Base-by-base conservation (phyloP, 2,797 vertebrate species). In the Brachyrhaphis roseni region DNA sequence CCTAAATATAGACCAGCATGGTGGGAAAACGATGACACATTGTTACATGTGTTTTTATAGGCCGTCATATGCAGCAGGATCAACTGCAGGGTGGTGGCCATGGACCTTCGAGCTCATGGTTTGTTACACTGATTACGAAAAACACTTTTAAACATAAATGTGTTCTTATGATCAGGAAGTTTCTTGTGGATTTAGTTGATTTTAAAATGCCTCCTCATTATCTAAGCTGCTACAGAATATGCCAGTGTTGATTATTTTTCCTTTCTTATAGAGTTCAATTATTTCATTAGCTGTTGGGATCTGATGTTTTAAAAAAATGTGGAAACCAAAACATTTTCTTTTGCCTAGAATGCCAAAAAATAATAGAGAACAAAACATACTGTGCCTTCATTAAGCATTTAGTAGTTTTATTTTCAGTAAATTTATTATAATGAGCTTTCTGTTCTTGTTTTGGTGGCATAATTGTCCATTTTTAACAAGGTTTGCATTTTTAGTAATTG, bases 81-180 rank as follows among this genome's bases (percentile, higher is more conserved):
- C 92, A 96, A 96, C 79, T 99, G 98, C 86, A 96, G 98, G 89
- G 97, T 99, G 80, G 97, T 99, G 90, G 98, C 98, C 55, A 94
- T 99, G 94, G 98, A 99, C 92, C 97, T 99, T 68, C 94, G 98
- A 90, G 96, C 95, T 90, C 98, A 99, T 34, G 98, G 98, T 99
- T 53, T 92, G 96, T 95, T 74, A 73, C 51, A 43, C 39, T 64
- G 43, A 20, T 31, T 23, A 72, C 1, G 8, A 72, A 28, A 15
- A 34, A 12, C 62, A 39, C 13, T 26, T 15, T 68, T 23, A 39
- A 41, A 36, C 15, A 34, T 62, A 64, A 66, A 26, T 41, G 20
- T 70, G 1, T 41, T 18, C 36, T 68, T 26, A 41, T 41, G 1
- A 23, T 41, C 34, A 39, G 36, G 62, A 66, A 64, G n/a, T 34